These are phyloP conservation scores for Rousettus leschenaultii DNA, from an alignment of 2,113 vertebrate species.

Conservation along the genomic window DNA sequence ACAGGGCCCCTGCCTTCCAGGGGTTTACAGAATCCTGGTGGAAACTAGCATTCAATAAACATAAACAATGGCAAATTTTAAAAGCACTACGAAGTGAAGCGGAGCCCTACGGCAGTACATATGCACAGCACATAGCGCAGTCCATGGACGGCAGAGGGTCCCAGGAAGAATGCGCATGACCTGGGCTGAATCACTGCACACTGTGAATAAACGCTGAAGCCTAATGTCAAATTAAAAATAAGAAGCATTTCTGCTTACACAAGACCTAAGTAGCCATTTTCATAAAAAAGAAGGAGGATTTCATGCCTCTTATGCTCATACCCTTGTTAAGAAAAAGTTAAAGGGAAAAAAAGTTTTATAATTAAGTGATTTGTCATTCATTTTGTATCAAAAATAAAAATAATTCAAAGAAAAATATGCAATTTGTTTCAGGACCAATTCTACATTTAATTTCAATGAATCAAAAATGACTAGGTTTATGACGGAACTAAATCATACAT, in stretches of 20 bases:
- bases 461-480: background rate
- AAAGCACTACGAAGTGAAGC: background rate
- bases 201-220: background rate
- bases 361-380: background rate
- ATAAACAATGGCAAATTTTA: background rate
- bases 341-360: background rate
- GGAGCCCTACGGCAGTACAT: accelerated
- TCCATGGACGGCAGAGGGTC: no score
- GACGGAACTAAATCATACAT: background rate
- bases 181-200: no score
- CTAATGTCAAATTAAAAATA: background rate
- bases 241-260: background rate
- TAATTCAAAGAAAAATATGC: background rate
- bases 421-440: conserved; percentile 1
- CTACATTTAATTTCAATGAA: background rate
- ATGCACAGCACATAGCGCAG: accelerated
- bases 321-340: background rate
- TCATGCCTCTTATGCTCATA: background rate
- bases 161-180: background rate
- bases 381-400: conserved; percentile 6
- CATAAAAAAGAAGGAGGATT: background rate
- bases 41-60: background rate
- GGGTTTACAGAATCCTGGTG: background rate
- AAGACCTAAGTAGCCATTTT: background rate
- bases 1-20: background rate